Evolutionary conservation across 2,888 invertebrate genomes (phyloP).

Genomic region (Eupeodes luniger): DNA sequence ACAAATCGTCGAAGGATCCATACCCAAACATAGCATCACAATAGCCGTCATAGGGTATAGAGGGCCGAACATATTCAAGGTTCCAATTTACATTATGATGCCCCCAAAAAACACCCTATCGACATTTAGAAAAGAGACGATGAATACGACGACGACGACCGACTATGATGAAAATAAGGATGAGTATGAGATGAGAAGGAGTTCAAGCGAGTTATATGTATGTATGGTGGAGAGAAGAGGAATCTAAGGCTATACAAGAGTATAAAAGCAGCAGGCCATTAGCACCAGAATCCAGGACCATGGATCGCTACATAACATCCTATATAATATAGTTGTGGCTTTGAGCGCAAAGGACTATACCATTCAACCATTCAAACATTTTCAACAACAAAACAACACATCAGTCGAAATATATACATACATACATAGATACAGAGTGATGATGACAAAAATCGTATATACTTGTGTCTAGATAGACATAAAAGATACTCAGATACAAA

Average conservation of each 20-base stretch:
- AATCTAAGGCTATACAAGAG: not conserved
- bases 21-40: constrained; percentile 69
- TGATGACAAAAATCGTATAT: constrained; percentile 25
- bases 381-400: constrained; percentile 33
- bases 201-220: too few relatives aligned
- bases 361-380: constrained; percentile 25
- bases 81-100: constrained; percentile 35
- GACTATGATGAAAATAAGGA: not conserved
- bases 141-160: too few relatives aligned
- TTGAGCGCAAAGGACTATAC: not conserved
- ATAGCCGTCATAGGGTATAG: constrained; percentile 60
- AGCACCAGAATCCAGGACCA: constrained; percentile 32
- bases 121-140: constrained; percentile 25
- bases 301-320: not conserved
- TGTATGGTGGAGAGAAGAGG: not conserved
- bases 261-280: constrained; percentile 11
- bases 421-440: not conserved
- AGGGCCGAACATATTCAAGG: constrained; percentile 23
- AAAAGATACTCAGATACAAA: constrained; percentile 32
- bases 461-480: constrained; percentile 9
- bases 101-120: constrained; percentile 46
- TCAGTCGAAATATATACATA: constrained; percentile 13
- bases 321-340: constrained; percentile 17
- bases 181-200: not conserved
- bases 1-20: constrained; percentile 68